Evolutionary conservation across 1,140 invertebrate species (phyloP).

Genomic region (Rhagoletis pomonella): DNA sequence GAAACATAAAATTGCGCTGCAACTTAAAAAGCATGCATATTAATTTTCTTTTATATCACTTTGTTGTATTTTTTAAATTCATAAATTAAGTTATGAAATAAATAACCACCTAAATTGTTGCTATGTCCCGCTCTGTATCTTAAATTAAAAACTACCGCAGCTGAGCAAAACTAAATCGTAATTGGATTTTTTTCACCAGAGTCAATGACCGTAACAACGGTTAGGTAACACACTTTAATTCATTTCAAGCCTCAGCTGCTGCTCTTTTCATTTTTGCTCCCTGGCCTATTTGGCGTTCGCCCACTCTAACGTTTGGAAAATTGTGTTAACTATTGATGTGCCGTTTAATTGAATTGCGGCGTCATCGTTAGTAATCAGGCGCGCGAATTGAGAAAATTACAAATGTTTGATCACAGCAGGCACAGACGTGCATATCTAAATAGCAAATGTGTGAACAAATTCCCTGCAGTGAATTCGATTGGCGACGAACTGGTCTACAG

Average conservation of each 20-base stretch:
- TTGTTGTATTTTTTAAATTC: not conserved
- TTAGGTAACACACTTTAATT: conserved; percentile 29
- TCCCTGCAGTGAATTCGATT: too few relatives aligned
- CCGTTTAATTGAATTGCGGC: not conserved
- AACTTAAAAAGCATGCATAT: not conserved
- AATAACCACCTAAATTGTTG: not conserved
- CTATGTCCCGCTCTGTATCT: too few relatives aligned
- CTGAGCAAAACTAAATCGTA: not conserved
- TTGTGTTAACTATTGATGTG: not conserved
- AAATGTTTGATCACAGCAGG: not conserved
- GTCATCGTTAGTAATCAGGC: conserved; percentile 1
- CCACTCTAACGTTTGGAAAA: not conserved
- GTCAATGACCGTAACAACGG: conserved; percentile 31
- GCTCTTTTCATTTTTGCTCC: not conserved
- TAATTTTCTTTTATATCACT: not conserved
- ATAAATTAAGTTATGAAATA: conserved; percentile 29
- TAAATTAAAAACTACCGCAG: too few relatives aligned
- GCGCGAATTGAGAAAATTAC: not conserved
- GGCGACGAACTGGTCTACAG: too few relatives aligned
- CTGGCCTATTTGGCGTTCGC: not conserved
- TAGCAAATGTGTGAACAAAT: too few relatives aligned
- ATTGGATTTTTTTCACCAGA: not conserved
- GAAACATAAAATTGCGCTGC: conserved; percentile 5
- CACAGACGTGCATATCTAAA: too few relatives aligned
- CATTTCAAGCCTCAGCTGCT: not conserved